phyloP scores from a whole-genome alignment of 2,113 vertebrate genomes.

The Cololabis saira region DNA sequence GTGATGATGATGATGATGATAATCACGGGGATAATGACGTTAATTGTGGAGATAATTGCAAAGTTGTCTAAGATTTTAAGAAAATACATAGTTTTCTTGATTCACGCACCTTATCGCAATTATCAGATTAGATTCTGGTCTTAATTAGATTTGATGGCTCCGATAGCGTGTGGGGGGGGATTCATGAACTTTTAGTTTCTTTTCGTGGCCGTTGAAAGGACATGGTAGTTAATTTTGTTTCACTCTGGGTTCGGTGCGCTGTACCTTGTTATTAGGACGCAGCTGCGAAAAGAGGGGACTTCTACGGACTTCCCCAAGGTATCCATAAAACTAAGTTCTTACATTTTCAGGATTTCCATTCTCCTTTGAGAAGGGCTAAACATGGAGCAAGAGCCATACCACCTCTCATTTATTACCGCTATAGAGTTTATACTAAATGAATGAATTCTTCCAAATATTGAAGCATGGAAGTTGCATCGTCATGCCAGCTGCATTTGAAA shows the following conservation, averaged over 20 bases:
- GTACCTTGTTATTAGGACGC: too few species aligned
- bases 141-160: not conserved
- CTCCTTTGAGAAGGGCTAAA: too few species aligned
- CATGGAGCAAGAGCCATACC: too few species aligned
- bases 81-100: not conserved
- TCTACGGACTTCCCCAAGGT: too few species aligned
- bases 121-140: not conserved
- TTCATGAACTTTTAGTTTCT: not conserved
- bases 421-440: too few species aligned
- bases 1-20: not conserved
- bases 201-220: not conserved
- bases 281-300: too few species aligned
- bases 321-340: too few species aligned
- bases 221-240: too few species aligned
- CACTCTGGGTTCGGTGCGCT: too few species aligned
- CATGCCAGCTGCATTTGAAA: not conserved
- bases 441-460: too few species aligned
- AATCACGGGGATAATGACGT: constrained; percentile 5
- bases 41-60: constrained; percentile 1
- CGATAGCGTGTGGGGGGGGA: not conserved
- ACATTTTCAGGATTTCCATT: too few species aligned
- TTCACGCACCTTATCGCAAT: not conserved
- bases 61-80: not conserved
- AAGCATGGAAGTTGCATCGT: not conserved
- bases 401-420: too few species aligned